phyloP scores from a whole-genome alignment of 2,113 vertebrate species.

The Etheostoma spectabile region DNA sequence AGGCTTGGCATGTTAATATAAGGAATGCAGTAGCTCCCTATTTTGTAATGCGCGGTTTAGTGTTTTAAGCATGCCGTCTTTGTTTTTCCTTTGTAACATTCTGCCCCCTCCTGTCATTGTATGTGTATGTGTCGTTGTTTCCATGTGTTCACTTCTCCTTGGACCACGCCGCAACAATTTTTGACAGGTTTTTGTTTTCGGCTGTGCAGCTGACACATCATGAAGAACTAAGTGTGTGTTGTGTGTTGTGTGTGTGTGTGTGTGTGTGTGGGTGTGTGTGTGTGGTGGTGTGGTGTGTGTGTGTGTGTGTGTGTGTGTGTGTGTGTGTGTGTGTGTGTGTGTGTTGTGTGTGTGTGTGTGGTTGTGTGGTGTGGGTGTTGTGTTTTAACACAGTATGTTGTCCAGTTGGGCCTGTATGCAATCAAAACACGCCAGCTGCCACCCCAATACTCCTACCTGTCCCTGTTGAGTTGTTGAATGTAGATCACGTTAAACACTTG shows the following conservation, averaged over 20 bases:
- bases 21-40: neutral
- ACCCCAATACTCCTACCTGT: neutral
- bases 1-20: neutral
- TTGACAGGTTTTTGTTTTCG: slow-evolving; percentile 78
- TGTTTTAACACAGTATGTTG: neutral
- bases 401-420: neutral
- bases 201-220: slow-evolving; percentile 79
- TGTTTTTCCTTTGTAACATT: slow-evolving; percentile 1
- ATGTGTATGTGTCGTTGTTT: slow-evolving; percentile 32
- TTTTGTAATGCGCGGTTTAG: neutral
- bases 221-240: slow-evolving; percentile 46
- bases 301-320: slow-evolving; percentile 10
- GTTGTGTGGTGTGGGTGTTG: slow-evolving; percentile 38
- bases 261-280: slow-evolving; percentile 14
- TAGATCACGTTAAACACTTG: neutral
- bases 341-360: slow-evolving; percentile 23
- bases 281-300: slow-evolving; percentile 27
- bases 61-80: neutral
- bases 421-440: slow-evolving; percentile 10
- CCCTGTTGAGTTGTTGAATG: neutral
- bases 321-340: slow-evolving; percentile 29
- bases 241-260: slow-evolving; percentile 21
- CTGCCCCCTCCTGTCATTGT: neutral
- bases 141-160: slow-evolving; percentile 44
- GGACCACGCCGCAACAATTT: slow-evolving; percentile 59